A percentile compares a stretch with the other conserved stretches of the same genome.
Conservation (phyloP, 2,113 vertebrate species). For the Carassius auratus region DNA sequence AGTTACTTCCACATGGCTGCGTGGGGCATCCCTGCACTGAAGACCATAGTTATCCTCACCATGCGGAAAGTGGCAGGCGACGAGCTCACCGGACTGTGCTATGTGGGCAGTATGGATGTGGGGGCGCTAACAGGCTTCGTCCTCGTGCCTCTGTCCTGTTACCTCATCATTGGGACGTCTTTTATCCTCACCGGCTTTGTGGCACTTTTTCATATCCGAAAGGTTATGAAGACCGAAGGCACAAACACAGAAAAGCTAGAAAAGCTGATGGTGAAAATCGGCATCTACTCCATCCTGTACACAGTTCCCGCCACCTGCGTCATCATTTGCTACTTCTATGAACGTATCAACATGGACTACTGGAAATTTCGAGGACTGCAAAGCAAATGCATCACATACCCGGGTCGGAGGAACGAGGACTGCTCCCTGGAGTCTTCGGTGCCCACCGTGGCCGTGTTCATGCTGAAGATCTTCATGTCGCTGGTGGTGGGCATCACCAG, state of each 20-base stretch:
- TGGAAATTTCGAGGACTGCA: conserved; percentile 89
- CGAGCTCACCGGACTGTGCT: conserved; percentile 95
- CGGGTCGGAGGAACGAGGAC: conserved; percentile 76
- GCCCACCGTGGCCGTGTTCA: conserved; percentile 93
- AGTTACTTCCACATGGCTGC: too few species aligned
- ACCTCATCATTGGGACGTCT: conserved; percentile 92
- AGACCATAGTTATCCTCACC: conserved; percentile 88
- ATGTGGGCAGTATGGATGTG: conserved; percentile 89
- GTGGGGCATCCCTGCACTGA: too few species aligned
- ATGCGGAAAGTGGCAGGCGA: conserved; percentile 96
- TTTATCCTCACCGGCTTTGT: conserved; percentile 97
- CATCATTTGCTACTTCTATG: conserved; percentile 96
- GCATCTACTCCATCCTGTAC: conserved; percentile 97
- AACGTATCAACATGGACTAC: conserved; percentile 92
- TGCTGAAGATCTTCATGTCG: conserved; percentile 99
- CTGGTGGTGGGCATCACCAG: conserved; percentile 98
- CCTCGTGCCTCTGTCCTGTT: conserved; percentile 93
- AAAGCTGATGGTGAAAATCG: conserved; percentile 98
- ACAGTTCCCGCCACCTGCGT: conserved; percentile 96
- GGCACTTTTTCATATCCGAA: conserved; percentile 96
- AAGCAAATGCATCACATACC: conserved; percentile 77
- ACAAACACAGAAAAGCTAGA: conserved; percentile 98
- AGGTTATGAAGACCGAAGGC: conserved; percentile 95
- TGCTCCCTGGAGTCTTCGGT: conserved; percentile 89
- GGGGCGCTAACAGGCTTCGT: conserved; percentile 90